Conservation (phyloP, 1,140 invertebrate genomes). For the Venustaconcha ellipsiformis region DNA sequence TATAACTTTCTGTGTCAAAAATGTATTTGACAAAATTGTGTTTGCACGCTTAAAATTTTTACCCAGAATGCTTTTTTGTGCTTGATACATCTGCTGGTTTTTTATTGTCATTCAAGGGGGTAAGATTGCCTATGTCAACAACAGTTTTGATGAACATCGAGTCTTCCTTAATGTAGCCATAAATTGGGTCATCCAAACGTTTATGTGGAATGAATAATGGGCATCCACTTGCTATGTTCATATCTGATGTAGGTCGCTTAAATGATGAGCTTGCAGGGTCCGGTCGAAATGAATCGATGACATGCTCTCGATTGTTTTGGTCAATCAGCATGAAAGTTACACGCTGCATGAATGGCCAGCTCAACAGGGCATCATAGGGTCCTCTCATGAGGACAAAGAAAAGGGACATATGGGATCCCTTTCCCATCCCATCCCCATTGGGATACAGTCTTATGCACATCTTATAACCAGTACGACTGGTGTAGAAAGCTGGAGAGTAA, state of each 20-base stretch:
- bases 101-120: too few relatives aligned
- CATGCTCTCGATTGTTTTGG: slow-evolving; percentile 55
- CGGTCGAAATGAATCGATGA: slow-evolving; percentile 64
- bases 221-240: slow-evolving; percentile 68
- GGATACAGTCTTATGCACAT: slow-evolving; percentile 87
- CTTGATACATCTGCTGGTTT: too few relatives aligned
- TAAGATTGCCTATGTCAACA: slow-evolving; percentile 42
- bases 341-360: slow-evolving; percentile 66
- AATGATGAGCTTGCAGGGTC: slow-evolving; percentile 61
- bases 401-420: slow-evolving; percentile 63
- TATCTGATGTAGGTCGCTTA: slow-evolving; percentile 61
- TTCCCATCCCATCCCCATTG: slow-evolving; percentile 75
- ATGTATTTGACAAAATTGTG: too few relatives aligned
- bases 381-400: slow-evolving; percentile 68
- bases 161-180: slow-evolving; percentile 64
- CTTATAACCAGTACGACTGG: slow-evolving; percentile 75
- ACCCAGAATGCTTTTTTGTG: too few relatives aligned
- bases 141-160: slow-evolving; percentile 64
- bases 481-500: slow-evolving; percentile 65
- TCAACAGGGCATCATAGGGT: slow-evolving; percentile 59
- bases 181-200: slow-evolving; percentile 48
- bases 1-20: too few relatives aligned
- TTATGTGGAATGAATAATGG: slow-evolving; percentile 61
- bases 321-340: slow-evolving; percentile 63
- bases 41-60: too few relatives aligned